These are phyloP conservation scores for Varecia variegata DNA, from an alignment of 2,797 vertebrate genomes.

Conservation along the genomic window DNA sequence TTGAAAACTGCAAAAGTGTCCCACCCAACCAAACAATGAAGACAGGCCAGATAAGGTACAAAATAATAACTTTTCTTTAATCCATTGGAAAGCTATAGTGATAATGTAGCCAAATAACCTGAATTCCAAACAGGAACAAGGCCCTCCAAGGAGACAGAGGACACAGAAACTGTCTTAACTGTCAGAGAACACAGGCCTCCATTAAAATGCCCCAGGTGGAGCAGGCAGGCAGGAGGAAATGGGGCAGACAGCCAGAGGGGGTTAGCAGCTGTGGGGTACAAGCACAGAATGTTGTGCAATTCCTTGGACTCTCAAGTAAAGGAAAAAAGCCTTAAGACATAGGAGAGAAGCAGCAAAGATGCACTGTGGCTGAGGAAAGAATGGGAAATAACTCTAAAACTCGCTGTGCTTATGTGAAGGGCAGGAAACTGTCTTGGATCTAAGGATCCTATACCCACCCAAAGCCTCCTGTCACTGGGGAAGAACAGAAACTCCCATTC, in stretches of 20 bases:
- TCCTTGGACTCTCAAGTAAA: background rate
- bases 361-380: background rate
- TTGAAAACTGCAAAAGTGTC: background rate
- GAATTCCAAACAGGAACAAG: background rate
- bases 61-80: background rate
- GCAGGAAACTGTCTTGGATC: background rate
- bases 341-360: background rate
- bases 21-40: background rate
- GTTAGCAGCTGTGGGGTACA: rapidly evolving
- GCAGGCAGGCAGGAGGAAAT: background rate
- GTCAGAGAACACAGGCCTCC: background rate
- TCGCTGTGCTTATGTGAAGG: background rate
- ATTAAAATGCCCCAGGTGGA: background rate
- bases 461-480: background rate
- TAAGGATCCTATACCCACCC: background rate
- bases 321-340: background rate
- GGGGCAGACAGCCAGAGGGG: background rate
- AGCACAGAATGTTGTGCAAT: background rate
- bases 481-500: background rate
- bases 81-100: background rate
- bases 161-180: background rate
- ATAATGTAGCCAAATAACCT: background rate
- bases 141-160: background rate
- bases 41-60: background rate
- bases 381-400: background rate